Conservation (phyloP, 2,113 vertebrate genomes). For the Paratilapia polleni region DNA sequence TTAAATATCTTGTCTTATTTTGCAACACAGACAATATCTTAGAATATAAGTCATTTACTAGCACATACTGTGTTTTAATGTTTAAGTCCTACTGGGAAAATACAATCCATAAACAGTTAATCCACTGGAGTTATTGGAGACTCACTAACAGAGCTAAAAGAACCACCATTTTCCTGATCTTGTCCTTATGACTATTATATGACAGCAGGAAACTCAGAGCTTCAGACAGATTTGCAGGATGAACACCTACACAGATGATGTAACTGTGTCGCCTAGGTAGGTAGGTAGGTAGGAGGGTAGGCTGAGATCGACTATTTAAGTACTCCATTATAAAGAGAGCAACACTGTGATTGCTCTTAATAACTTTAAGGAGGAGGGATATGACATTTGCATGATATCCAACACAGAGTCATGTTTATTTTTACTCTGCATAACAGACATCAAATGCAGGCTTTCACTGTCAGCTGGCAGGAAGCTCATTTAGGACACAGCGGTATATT, state of each 20-base stretch:
- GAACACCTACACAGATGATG: slow-evolving; percentile 66
- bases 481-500: slow-evolving; percentile 15
- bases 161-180: background rate
- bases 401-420: slow-evolving; percentile 1
- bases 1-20: background rate
- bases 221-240: slow-evolving; percentile 53
- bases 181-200: slow-evolving; percentile 19
- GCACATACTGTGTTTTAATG: background rate
- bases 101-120: background rate
- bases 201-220: slow-evolving; percentile 23
- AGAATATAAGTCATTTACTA: background rate
- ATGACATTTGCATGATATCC: background rate
- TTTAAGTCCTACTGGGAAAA: background rate
- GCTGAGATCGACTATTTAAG: slow-evolving; percentile 38
- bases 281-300: slow-evolving; percentile 45
- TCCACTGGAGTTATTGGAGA: background rate
- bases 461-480: slow-evolving; percentile 38
- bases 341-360: slow-evolving; percentile 24
- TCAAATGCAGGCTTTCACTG: slow-evolving; percentile 23
- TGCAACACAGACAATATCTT: background rate
- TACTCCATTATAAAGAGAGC: slow-evolving; percentile 38
- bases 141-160: background rate
- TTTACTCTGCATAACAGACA: slow-evolving; percentile 2
- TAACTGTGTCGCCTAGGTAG: slow-evolving; percentile 51
- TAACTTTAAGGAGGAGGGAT: slow-evolving; percentile 6